Base-by-base conservation (phyloP, 2,888 invertebrate species). In the Orthosia incerta region DNA sequence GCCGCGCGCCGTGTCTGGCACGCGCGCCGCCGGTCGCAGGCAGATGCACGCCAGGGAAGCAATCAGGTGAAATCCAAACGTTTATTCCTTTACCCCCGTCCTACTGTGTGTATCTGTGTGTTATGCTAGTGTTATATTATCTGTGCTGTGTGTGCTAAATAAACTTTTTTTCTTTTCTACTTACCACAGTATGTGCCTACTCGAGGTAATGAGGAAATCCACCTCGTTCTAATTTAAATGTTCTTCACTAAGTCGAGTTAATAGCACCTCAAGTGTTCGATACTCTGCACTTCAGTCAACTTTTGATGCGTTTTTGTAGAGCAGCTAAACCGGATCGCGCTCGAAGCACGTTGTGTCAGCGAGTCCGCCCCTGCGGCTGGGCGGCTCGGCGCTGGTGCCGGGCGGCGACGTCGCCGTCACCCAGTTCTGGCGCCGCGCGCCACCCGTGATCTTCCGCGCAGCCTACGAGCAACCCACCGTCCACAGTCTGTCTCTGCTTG, bases 391-490 rank as follows among this genome's bases (percentile, higher is more conserved):
- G n/a, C 46, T 5, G 46, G 86, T 79, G 86, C 63, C 80, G 80
- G 81, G 85, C 77, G 80, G 89, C 71, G 80, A 80, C 83, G 74
- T 74, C 84, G 71, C 83, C 46, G 67, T 74, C 82, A 76, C 80
- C 81, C 65, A 75, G 73, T 79, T 81, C 67, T 39, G 62, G 70
- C 66, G 65, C 56, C 50, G 69, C 69, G 62, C 51, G 46, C 60
- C 26, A 50, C 71, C 20, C 3, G 12, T 20, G 20, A 55, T 45
- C 55, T 76, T 64, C 26, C 77, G 18, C 70, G 13, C 79, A 56
- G 60, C 61, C 63, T n/a, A 48, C 23, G 23, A 74, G 45, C 70
- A 57, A 5, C 7, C 31, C 31, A 31, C 7, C 9, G 39, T 9
- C 73, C 46, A 7, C 50, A 45, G 13, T 13, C 18, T 50, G 31